Base-by-base conservation (phyloP, 1,140 invertebrate genomes). In the Odontomachus brunneus region DNA sequence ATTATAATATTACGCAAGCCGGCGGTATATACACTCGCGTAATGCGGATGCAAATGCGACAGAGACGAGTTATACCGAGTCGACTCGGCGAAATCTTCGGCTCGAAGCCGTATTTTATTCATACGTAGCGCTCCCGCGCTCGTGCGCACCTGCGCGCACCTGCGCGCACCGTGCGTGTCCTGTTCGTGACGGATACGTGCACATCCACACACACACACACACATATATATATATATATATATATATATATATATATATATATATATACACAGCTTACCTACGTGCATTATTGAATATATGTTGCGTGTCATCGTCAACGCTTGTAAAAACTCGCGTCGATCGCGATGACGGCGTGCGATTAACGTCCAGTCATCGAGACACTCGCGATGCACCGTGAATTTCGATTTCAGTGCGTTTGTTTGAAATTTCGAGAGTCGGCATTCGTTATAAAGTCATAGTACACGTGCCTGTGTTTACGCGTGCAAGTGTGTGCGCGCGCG, bases 1-100 rank as follows among this genome's bases (percentile, higher is more conserved):
- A 92, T 92, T 91, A 90, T 90, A 91, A 92, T 91, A 91, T 92
- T 93, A 90, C 91, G 89, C 89, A 91, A 93, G 89, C 65, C 83
- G 80, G 51, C 81, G 83, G 76, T 73, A 33, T 76, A 57, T 67
- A 59, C 80, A 83, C 55, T 86, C 80, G 85, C 87, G 86, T 90
- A 90, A 91, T 84, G 85, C 87, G 78, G 89, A 92, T 92, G 91
- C 87, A 90, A 92, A 91, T 90, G 86, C 89, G 81, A 84, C 89
- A 74, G 76, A 85, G 55, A 75, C 72, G 85, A 84, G 86, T 84
- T 88, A 84, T 87, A 82, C 72, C 82, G 83, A 84, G 83, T 75
- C 83, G 85, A 87, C 81, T 89, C 83, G 87, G 83, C 78, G 84
- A 90, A 90, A 89, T 86, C 86, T 83, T 87, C 85, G 80, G 26